Conservation (phyloP, 2,888 invertebrate genomes). For the Chrysomela aeneicollis region DNA sequence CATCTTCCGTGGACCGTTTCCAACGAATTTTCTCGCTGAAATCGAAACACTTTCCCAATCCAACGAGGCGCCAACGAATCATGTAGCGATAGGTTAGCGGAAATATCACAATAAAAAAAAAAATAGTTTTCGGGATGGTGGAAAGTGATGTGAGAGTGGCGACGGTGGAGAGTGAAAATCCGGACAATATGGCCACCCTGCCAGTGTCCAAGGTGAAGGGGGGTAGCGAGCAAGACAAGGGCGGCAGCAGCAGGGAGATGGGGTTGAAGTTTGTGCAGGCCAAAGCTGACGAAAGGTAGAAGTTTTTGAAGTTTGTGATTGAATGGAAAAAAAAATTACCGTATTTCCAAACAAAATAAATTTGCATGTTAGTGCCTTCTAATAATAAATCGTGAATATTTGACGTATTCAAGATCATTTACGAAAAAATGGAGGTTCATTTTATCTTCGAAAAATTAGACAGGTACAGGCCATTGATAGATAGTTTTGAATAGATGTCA, state of each 20-base stretch:
- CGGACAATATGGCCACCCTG: conserved; percentile 89
- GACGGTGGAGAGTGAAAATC: conserved; percentile 86
- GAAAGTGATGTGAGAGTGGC: conserved; percentile 87
- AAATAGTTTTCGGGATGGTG: conserved; percentile 67
- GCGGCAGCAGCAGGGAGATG: conserved; percentile 86
- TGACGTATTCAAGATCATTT: too few relatives aligned
- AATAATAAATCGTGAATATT: too few relatives aligned
- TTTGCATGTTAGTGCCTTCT: too few relatives aligned
- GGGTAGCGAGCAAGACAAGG: conserved; percentile 77
- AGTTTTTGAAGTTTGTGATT: too few relatives aligned
- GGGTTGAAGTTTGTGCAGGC: conserved; percentile 86
- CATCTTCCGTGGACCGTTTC: background rate
- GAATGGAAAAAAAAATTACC: too few relatives aligned
- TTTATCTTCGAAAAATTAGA: too few relatives aligned
- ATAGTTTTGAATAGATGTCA: too few relatives aligned
- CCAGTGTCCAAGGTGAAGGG: conserved; percentile 79
- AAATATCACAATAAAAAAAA: too few relatives aligned
- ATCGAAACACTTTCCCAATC: conserved; percentile 34
- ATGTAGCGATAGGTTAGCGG: too few relatives aligned
- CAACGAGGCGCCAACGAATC: conserved; percentile 18
- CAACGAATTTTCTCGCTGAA: conserved; percentile 21
- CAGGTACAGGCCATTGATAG: too few relatives aligned
- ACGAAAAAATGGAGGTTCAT: too few relatives aligned
- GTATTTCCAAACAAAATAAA: too few relatives aligned
- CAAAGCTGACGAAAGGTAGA: conserved; percentile 82